These are phyloP conservation scores for Kryphioiulus occultus DNA, from an alignment of 2,888 invertebrate species.

Conservation along the genomic window DNA sequence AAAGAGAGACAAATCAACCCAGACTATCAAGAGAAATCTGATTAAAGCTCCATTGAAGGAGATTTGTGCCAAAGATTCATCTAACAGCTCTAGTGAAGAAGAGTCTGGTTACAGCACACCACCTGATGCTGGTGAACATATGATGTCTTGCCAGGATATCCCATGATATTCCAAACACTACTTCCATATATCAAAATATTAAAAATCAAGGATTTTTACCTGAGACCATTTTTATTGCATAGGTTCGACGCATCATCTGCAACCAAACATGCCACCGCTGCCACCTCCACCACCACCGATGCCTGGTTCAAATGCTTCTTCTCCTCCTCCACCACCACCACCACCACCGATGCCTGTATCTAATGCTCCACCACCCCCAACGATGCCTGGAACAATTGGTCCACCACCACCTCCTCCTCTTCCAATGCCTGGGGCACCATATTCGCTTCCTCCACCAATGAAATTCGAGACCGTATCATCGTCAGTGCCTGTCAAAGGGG, in stretches of 20 bases:
- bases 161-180: too few species aligned
- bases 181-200: too few species aligned
- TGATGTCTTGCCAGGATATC: too few species aligned
- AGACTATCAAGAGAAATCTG: background rate
- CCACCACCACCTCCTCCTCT: constrained; percentile 41
- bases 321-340: too few species aligned
- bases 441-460: background rate
- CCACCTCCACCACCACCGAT: constrained; percentile 31
- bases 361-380: background rate
- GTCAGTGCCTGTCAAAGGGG: background rate
- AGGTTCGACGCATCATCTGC: background rate
- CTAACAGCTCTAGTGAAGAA: background rate
- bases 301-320: background rate
- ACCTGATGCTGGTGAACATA: background rate
- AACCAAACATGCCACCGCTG: constrained; percentile 33
- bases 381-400: background rate
- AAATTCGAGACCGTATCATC: background rate
- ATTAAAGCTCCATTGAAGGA: background rate
- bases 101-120: background rate
- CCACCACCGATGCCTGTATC: background rate
- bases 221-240: too few species aligned
- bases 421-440: background rate
- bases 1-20: background rate
- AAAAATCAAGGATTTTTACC: too few species aligned
- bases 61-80: background rate